A percentile compares a stretch with the other conserved stretches of the same genome.
Conservation (phyloP, 2,113 vertebrate genomes). For the Cavia aperea region DNA sequence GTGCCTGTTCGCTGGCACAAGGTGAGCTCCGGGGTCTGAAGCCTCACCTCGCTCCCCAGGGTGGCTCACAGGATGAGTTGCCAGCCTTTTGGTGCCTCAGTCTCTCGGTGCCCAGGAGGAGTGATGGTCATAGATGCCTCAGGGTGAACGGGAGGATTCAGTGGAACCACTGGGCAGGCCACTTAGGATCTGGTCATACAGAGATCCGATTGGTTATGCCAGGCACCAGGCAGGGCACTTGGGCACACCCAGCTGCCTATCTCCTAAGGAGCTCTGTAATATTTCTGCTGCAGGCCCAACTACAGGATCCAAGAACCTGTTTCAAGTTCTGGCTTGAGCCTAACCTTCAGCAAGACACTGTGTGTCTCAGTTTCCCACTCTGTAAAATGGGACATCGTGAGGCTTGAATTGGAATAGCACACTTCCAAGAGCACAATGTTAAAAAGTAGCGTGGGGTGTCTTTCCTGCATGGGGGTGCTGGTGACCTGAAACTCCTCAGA, state of each 20-base stretch:
- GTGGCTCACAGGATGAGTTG: background rate
- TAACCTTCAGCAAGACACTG: background rate
- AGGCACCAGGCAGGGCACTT: background rate
- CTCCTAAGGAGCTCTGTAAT: background rate
- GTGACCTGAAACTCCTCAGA: background rate
- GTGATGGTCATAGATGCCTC: background rate
- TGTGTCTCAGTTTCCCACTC: background rate
- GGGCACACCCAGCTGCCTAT: background rate
- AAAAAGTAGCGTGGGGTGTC: background rate
- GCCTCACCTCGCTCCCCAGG: no score
- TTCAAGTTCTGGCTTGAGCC: background rate
- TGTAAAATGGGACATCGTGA: background rate
- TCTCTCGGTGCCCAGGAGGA: background rate
- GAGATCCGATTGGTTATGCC: background rate
- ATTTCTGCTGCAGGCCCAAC: rapidly evolving
- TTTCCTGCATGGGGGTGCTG: background rate
- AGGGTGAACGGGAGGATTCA: background rate
- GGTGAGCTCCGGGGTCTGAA: background rate
- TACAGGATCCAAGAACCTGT: background rate
- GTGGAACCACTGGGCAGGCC: no score
- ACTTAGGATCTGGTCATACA: rapidly evolving
- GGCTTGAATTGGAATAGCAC: background rate
- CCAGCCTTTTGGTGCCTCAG: background rate
- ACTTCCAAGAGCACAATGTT: background rate
- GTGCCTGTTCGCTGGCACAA: background rate